Percentiles rank a stretch among this genome's conserved stretches.
phyloP scores from a whole-genome alignment of 2,113 vertebrate genomes.

The Triplophysa dalaica region DNA sequence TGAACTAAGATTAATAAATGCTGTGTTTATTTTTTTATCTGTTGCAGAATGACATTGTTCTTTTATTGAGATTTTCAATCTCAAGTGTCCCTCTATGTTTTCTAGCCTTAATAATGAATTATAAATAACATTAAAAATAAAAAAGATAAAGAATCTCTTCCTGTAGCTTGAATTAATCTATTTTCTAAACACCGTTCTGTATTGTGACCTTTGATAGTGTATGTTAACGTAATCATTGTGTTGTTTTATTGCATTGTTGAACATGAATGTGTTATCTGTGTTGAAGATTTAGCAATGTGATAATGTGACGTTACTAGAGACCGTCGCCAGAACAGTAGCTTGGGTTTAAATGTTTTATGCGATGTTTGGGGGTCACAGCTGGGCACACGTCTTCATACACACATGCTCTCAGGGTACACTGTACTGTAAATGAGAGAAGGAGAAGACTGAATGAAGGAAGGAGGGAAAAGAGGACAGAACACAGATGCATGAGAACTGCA shows the following conservation, averaged over 20 bases:
- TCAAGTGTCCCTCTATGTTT: neutral
- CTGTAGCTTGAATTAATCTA: neutral
- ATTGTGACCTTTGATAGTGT: neutral
- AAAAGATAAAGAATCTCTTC: neutral
- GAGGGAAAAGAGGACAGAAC: slow-evolving; percentile 62
- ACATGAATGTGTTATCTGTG: neutral
- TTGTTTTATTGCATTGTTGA: neutral
- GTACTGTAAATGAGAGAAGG: slow-evolving; percentile 68
- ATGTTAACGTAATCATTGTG: neutral
- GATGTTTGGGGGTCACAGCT: slow-evolving; percentile 30
- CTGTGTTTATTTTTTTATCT: no score
- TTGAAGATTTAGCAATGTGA: neutral
- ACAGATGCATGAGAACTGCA: slow-evolving; percentile 79
- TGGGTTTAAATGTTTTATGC: slow-evolving; percentile 12
- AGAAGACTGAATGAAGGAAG: slow-evolving; percentile 32
- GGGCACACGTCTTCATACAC: slow-evolving; percentile 54
- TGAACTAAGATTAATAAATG: no score
- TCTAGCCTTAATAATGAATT: neutral
- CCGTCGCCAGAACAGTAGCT: slow-evolving; percentile 6
- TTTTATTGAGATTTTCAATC: no score
- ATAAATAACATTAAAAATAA: neutral
- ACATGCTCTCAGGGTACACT: slow-evolving; percentile 68
- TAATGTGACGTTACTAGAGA: neutral
- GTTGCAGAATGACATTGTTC: no score
- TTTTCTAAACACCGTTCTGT: neutral